These are phyloP conservation scores for Dicaeum eximium DNA, from an alignment of 2,113 vertebrate genomes.

Conservation along the genomic window DNA sequence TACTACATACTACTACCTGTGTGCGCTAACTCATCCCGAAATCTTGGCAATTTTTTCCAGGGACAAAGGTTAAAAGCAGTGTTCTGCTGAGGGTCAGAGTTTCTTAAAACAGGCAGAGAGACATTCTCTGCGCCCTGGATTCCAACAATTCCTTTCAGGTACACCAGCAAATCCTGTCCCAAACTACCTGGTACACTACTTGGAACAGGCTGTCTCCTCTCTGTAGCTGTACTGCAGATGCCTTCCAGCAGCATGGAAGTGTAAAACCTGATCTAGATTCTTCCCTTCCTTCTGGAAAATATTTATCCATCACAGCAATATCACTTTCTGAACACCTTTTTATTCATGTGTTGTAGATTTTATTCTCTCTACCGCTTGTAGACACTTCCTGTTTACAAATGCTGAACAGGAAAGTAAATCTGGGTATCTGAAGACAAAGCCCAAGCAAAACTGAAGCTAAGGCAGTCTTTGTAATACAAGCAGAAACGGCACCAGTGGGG, in stretches of 20 bases:
- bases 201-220: background rate
- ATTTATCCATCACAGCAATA: background rate
- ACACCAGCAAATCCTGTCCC: background rate
- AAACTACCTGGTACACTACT: background rate
- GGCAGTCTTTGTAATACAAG: background rate
- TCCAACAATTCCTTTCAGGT: no score
- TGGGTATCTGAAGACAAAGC: background rate
- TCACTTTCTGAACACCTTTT: background rate
- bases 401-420: background rate
- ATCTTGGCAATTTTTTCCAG: no score
- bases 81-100: no score
- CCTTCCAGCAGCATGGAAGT: background rate
- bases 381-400: background rate
- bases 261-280: background rate
- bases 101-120: no score
- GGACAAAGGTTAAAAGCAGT: no score
- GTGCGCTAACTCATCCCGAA: no score
- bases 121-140: no score
- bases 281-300: background rate
- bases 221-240: background rate
- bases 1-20: no score
- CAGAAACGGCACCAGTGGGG: background rate
- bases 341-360: background rate
- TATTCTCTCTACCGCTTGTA: background rate
- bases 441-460: background rate